Conservation (phyloP, 2,888 invertebrate genomes). For the Conomelus anceps region DNA sequence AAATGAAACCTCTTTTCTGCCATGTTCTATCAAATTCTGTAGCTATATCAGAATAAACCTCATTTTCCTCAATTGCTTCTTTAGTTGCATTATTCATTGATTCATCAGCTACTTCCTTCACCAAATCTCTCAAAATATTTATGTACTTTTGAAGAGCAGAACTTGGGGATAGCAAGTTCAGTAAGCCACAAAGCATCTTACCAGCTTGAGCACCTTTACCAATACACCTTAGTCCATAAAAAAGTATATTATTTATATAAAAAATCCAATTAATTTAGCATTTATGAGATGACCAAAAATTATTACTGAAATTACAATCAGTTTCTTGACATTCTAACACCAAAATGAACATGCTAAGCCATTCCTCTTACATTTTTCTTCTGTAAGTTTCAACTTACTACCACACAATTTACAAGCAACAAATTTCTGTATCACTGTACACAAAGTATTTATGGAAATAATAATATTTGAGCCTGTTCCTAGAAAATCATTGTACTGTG, state of each 20-base stretch:
- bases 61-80: slow-evolving; percentile 15
- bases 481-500: no score
- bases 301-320: not conserved
- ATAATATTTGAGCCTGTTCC: no score
- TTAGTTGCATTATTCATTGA: slow-evolving; percentile 15
- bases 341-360: slow-evolving; percentile 4
- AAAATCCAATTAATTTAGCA: slow-evolving; percentile 8
- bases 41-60: not conserved
- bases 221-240: slow-evolving; percentile 16
- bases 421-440: no score
- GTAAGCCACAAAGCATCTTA: slow-evolving; percentile 4
- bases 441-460: no score
- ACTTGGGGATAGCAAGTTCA: slow-evolving; percentile 13
- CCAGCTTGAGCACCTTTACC: slow-evolving; percentile 9
- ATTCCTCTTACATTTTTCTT: slow-evolving; percentile 1
- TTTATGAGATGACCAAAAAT: not conserved
- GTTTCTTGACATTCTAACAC: not conserved
- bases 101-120: slow-evolving; percentile 10
- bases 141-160: no score
- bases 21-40: slow-evolving; percentile 18
- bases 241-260: slow-evolving; percentile 16
- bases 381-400: not conserved
- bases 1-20: slow-evolving; percentile 22
- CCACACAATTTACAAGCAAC: slow-evolving; percentile 13
- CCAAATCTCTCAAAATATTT: not conserved